Base-by-base conservation (phyloP, 2,888 invertebrate genomes). In the Mechanitis messenoides region DNA sequence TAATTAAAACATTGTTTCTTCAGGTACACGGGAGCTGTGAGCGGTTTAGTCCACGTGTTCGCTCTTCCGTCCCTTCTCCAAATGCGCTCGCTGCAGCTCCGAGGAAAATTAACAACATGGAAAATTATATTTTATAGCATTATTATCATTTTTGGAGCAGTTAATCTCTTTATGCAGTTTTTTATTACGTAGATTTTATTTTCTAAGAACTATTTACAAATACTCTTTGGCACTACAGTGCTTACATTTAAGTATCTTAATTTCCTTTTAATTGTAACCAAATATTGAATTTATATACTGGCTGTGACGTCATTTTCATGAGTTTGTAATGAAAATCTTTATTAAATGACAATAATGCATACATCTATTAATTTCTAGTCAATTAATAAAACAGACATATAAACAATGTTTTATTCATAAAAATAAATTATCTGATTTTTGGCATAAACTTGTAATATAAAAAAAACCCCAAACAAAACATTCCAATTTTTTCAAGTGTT, bases 21-120 rank as follows among this genome's bases (percentile, higher is more conserved):
- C 82, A 95, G 97, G 73, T 97, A 96, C 82, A 96, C 96, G 0
- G 97, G 97, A 54, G 96, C 97, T 0, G 86, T 97, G 31, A 96
- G 96, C 74, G 97, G 97, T 0, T 86, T 97, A 58, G 93, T 96
- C 0, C 97, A 97, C 80, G 92, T 97, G 9, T 97, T 97, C 84
- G 93, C 96, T 0, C 86, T 97, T 33, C 97, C 97, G 0, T 93
- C 95, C 64, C 76, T 95, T n/a, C 90, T 97, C 11, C 94, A 96
- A 74, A 85, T 96, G 65, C 92, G 92, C 3, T 93, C 94, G 2
- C 85, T 94, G 42, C 90, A 92, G 61, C 86, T 92, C n/a, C 88
- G 93, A 56, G 91, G 92, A 2, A 77, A 87, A 58, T 84, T 96
- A 7, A 93, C 93, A 0, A 73, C 83, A 46, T 72, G 80, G 60